Base-by-base conservation (phyloP, 2,113 vertebrate species). In the Lates calcarifer region DNA sequence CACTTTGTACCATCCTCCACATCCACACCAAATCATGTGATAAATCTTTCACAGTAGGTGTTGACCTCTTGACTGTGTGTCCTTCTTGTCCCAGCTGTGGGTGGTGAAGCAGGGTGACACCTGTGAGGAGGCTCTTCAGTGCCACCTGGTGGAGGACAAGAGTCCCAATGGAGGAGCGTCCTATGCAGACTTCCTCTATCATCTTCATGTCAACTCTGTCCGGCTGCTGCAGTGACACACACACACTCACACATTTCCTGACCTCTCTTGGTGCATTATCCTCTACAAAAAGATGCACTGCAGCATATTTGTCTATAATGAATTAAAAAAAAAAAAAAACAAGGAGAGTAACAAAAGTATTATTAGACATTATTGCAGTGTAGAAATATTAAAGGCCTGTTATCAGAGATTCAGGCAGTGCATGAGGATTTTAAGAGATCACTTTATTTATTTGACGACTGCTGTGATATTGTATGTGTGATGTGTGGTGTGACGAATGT, bases 181-280 rank as follows among this genome's bases (percentile, higher is more conserved):
- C 9, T 96, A 96, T 15, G 91, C 95, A 0, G 95, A 96, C 82
- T 96, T 95, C 87, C 93, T 96, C 45, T 95, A 94, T 86, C 95
- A 95, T 58, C 87, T 95, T 31, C 95, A 96, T 11, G 67, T 95
- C 77, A 94, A 93, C 91, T 94, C 93, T 0, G 91, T 95, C 67
- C 91, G 91, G 6, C 75, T 94, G 12, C 64, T 94, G 71, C 91
- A 91, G 49, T 95, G 90, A 94, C 31, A 24, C 58, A 43, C 24
- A 24, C 39, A 47, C 20, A 31, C 28, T 8, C 56, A 5, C 58
- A 35, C 58, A 4, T 7, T 22, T 22, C 41, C 45, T 26, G 17
- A 68, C 33, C 26, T 29, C 26, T 24, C 41, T 49, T 47, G 24
- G n/a, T 72, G 53, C 14, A 29, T 26, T 17, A 20, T 15, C 69